Percentiles rank a stretch among this genome's conserved stretches.
Conservation (phyloP, 2,888 invertebrate species). For the Himalopsyche japonica region DNA sequence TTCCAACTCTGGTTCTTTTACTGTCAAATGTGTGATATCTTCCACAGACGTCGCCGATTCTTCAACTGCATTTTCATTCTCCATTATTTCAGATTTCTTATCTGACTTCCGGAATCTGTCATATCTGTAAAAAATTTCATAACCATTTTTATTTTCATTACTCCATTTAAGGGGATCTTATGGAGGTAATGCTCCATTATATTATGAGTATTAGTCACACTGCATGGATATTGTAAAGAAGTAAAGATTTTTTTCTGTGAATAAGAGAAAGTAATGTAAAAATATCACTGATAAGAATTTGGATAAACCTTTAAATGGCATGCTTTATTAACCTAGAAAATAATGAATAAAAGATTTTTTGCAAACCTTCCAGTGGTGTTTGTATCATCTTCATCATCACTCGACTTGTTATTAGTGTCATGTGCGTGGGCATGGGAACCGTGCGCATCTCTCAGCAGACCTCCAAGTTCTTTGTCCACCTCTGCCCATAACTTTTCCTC, state of each 20-base stretch:
- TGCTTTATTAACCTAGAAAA: not conserved
- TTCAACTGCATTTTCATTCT: conserved; percentile 51
- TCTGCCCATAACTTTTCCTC: conserved; percentile 80
- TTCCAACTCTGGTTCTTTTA: not conserved
- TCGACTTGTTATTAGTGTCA: conserved; percentile 68
- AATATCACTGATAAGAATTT: no score
- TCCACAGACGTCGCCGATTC: conserved; percentile 43
- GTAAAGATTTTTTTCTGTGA: no score
- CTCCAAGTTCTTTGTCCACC: conserved; percentile 80
- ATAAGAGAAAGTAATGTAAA: no score
- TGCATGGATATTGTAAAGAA: no score
- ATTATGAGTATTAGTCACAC: no score
- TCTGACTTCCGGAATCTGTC: conserved; percentile 70
- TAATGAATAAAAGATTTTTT: not conserved
- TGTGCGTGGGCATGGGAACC: conserved; percentile 47
- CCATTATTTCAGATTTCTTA: conserved; percentile 56
- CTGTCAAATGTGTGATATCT: not conserved
- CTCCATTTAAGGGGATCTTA: no score
- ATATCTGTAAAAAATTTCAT: conserved; percentile 52
- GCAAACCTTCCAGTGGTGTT: conserved; percentile 56
- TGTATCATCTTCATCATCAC: conserved; percentile 68
- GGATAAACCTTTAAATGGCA: no score
- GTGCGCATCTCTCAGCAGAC: conserved; percentile 71
- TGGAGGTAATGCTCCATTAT: no score
- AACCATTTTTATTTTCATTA: no score